A percentile compares a stretch with the other conserved stretches of the same genome.
Evolutionary conservation across 2,888 invertebrate genomes (phyloP).

Genomic region (Lasius fuliginosus): DNA sequence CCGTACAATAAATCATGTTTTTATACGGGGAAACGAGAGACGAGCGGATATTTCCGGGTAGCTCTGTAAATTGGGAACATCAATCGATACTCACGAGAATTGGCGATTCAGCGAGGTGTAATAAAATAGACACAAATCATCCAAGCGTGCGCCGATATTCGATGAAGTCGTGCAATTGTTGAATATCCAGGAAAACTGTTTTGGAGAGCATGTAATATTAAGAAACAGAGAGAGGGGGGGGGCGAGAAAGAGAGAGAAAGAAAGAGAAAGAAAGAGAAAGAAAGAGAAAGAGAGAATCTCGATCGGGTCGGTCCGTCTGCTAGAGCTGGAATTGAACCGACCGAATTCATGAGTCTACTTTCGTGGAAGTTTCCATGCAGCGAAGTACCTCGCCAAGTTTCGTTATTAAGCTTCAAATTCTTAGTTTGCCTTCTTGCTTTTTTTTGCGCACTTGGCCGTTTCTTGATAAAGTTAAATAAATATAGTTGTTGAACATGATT

Average conservation of each 20-base stretch:
- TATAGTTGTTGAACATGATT: conserved; percentile 9
- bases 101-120: conserved; percentile 27
- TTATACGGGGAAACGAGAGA: conserved; percentile 4
- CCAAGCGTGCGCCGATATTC: conserved; percentile 36
- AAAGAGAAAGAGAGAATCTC: not conserved
- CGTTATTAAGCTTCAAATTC: conserved; percentile 67
- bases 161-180: conserved; percentile 55
- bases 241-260: too few species aligned
- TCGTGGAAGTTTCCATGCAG: conserved; percentile 56
- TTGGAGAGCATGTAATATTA: conserved; percentile 67
- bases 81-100: conserved; percentile 41
- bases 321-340: conserved; percentile 65
- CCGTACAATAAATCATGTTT: conserved; percentile 14
- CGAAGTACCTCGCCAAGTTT: conserved; percentile 64
- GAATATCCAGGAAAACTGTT: conserved; percentile 66
- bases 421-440: conserved; percentile 48
- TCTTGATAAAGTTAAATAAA: conserved; percentile 15
- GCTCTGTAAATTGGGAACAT: conserved; percentile 32
- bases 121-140: conserved; percentile 65
- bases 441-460: not conserved
- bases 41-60: conserved; percentile 26
- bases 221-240: conserved; percentile 40
- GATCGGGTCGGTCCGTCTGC: conserved; percentile 16
- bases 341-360: conserved; percentile 73
- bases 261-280: too few species aligned